Percentiles rank a stretch among this genome's conserved stretches.
phyloP scores from a whole-genome alignment of 2,797 vertebrate genomes.

The Columba guinea region DNA sequence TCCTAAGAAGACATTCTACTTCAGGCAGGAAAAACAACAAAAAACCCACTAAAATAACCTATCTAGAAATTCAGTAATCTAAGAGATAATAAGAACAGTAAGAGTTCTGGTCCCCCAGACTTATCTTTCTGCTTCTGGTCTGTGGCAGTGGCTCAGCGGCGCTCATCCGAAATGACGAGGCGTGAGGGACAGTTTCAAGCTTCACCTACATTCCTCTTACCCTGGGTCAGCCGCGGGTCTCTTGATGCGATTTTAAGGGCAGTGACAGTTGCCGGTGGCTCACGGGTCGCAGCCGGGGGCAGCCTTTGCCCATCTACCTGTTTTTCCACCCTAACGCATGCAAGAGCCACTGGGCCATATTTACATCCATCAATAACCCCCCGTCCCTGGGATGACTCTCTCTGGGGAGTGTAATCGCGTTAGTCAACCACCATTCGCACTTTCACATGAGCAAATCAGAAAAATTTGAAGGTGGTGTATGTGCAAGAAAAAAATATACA shows the following conservation, averaged over 20 bases:
- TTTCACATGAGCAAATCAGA: background rate
- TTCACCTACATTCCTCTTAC: background rate
- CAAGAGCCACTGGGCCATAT: background rate
- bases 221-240: background rate
- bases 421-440: background rate
- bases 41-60: conserved; percentile 15
- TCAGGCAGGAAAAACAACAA: conserved; percentile 30
- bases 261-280: background rate
- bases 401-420: background rate
- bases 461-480: conserved; percentile 1
- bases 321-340: background rate
- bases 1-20: conserved; percentile 35
- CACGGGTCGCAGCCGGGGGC: background rate
- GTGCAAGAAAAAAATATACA: background rate
- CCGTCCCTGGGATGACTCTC: background rate
- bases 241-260: background rate
- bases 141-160: background rate
- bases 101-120: background rate
- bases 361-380: background rate
- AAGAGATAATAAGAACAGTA: conserved; percentile 47
- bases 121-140: conserved; percentile 20
- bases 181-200: background rate
- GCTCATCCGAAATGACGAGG: background rate
- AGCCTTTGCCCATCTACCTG: background rate
- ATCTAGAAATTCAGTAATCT: conserved; percentile 25